Conservation (phyloP, 2,113 vertebrate genomes). For the Tringa solitaria region DNA sequence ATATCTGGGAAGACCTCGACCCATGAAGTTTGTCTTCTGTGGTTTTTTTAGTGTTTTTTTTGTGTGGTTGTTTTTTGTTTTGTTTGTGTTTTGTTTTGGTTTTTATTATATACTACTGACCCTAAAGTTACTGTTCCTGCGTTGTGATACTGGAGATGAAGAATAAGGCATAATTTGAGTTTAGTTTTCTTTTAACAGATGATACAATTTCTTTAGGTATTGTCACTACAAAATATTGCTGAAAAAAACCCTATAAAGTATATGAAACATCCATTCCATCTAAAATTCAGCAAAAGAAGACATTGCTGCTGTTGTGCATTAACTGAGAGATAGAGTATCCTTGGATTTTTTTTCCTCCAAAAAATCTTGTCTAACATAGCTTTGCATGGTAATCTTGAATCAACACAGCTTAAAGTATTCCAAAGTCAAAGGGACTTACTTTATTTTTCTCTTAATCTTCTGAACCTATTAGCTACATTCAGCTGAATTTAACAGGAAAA, state of each 20-base stretch:
- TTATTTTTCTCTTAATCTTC: background rate
- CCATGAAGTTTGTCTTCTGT: background rate
- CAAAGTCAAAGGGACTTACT: background rate
- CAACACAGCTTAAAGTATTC: background rate
- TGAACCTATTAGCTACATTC: background rate
- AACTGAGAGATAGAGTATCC: background rate
- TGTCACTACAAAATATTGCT: background rate
- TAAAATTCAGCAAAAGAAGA: background rate
- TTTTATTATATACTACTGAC: background rate
- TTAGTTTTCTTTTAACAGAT: background rate
- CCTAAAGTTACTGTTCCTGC: background rate
- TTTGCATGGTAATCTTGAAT: background rate
- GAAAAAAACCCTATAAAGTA: background rate
- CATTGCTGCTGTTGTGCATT: background rate
- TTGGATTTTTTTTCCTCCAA: rapidly evolving
- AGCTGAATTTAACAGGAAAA: background rate
- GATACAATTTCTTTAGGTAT: background rate
- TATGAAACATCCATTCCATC: background rate
- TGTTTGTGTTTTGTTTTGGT: background rate
- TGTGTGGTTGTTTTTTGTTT: background rate
- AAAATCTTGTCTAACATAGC: background rate
- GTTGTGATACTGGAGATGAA: background rate
- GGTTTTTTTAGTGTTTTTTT: background rate
- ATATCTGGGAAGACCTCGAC: background rate
- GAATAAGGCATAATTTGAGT: background rate